Evolutionary conservation across 1,140 invertebrate genomes (phyloP), one percentile per base, ranked within the genome.

Genomic region (Caligus rogercresseyi): DNA sequence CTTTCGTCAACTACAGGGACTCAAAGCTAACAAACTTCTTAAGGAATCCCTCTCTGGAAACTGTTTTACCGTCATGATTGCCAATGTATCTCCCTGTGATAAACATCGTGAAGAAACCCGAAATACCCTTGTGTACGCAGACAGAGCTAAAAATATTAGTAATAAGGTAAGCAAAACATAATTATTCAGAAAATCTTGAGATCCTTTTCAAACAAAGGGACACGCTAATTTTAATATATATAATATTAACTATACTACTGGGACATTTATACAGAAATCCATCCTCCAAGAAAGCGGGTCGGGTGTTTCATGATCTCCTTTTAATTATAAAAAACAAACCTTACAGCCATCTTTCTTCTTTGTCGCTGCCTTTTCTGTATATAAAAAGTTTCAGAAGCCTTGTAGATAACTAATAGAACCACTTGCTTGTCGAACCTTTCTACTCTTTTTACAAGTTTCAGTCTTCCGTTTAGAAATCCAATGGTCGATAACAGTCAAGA

Each of bases 41-140:
- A 79, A 82, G 70, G 80, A 95, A 69, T 87, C 89, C 0, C 74
- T 95, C 14, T 88, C 87, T 64, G 92, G 92, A 2, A 89, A 91
- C 69, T 93, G 89, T 69, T 77, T 77, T 65, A 82, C 92, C 0
- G 89, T 91, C 0, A 96, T 96, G 90, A 89, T 96, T 63, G 92
- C 91, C n/a, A 89, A 96, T 72, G 86, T 95, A 3, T 86, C 85
- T 14, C 87, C 91, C 0, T 82, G 84, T 13, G 77, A 77, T 14
- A 71, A 74, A 1, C 83, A 89, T 66, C 79, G 85, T 13, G 92
- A 96, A 68, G 92, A 96, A 72, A 87, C 86, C 0, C 80, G 86
- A 65, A 96, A 93, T 69, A 97, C 93, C 0, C 73, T 97, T 2
- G 82, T 89, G 52, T 98, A 97, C 73, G 92, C 92, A 3, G 86